These are phyloP conservation scores for Coenobita brevimanus DNA, from an alignment of 1,140 invertebrate genomes.

Conservation along the genomic window DNA sequence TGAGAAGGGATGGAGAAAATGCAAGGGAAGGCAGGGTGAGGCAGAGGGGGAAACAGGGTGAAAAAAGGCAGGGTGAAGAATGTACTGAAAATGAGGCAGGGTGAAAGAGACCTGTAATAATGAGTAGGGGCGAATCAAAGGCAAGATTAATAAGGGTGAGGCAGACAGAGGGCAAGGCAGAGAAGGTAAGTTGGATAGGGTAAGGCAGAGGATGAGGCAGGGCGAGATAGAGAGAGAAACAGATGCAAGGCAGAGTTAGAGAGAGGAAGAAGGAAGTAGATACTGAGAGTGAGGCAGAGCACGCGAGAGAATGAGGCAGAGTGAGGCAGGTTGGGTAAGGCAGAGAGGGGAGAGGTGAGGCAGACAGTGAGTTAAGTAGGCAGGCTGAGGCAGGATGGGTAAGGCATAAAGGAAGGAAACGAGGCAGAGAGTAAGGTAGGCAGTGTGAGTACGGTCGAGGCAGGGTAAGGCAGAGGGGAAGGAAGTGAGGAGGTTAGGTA, in stretches of 20 bases:
- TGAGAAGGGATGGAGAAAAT: background rate
- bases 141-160: background rate
- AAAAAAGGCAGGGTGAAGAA: background rate
- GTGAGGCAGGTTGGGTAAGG: no score
- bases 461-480: conserved; percentile 1
- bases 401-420: background rate
- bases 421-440: background rate
- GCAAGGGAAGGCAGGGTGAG: background rate
- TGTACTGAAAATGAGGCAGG: background rate
- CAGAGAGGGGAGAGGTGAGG: background rate
- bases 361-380: background rate
- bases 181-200: background rate
- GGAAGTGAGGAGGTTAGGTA: background rate
- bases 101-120: background rate
- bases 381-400: no score
- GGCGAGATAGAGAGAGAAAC: no score
- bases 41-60: background rate
- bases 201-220: no score
- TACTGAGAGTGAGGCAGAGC: background rate
- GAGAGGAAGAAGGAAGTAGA: background rate
- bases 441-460: background rate
- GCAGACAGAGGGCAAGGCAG: background rate
- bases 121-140: background rate
- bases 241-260: no score
- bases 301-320: no score